phyloP scores from a whole-genome alignment of 2,888 invertebrate species.

The Brassicogethes aeneus region DNA sequence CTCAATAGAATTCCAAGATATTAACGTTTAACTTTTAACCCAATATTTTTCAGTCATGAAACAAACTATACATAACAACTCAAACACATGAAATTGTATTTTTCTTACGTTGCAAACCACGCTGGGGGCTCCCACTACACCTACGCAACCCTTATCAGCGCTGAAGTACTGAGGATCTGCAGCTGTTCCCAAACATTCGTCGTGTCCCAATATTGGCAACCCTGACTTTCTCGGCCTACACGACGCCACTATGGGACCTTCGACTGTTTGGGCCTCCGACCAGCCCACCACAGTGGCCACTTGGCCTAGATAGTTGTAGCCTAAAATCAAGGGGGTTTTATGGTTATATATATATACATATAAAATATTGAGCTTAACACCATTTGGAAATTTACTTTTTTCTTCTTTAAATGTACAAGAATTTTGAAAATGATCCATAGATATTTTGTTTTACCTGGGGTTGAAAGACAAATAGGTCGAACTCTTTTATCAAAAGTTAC shows the following conservation, averaged over 20 bases:
- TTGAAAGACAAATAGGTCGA: constrained; percentile 50
- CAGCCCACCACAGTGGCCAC: constrained; percentile 45
- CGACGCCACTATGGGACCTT: constrained; percentile 22
- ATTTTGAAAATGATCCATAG: no score
- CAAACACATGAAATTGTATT: constrained; percentile 1
- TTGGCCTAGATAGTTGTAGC: constrained; percentile 42
- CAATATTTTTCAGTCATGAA: no score
- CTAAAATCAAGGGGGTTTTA: constrained; percentile 27
- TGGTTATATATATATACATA: no score
- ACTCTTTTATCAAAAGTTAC: constrained; percentile 45
- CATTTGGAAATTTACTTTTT: no score
- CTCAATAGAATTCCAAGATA: constrained; percentile 8
- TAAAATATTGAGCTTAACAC: no score
- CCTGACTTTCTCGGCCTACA: constrained; percentile 47
- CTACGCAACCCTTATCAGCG: constrained; percentile 48
- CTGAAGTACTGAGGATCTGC: constrained; percentile 34
- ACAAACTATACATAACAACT: no score
- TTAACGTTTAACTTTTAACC: no score
- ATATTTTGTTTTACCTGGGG: constrained; percentile 42
- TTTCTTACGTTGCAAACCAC: constrained; percentile 46
- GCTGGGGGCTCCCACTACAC: constrained; percentile 43
- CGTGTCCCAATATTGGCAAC: constrained; percentile 42
- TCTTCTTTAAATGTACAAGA: no score
- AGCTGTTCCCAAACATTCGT: constrained; percentile 40
- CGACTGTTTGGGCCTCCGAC: constrained; percentile 28